These are phyloP conservation scores for Petrolisthes cinctipes DNA, from an alignment of 2,888 invertebrate genomes.

Conservation along the genomic window DNA sequence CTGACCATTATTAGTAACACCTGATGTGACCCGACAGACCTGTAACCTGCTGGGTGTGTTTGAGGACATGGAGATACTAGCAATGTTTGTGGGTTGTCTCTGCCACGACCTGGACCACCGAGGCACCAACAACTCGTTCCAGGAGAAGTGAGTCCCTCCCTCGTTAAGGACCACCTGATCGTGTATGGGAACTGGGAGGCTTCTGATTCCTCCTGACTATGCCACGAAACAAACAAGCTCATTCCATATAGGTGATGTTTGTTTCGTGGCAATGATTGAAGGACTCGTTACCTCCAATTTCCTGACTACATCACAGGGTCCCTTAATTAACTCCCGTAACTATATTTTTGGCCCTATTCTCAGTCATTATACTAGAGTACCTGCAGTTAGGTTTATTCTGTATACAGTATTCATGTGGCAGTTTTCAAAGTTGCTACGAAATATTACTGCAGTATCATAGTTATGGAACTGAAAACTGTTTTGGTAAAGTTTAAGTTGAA, in stretches of 20 bases:
- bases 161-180: no score
- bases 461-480: no score
- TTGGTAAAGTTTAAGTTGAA: no score
- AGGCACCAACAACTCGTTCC: conserved; percentile 76
- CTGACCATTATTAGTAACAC: no score
- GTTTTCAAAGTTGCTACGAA: no score
- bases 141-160: conserved; percentile 71
- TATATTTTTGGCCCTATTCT: background rate
- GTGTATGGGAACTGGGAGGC: no score
- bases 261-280: background rate
- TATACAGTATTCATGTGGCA: no score
- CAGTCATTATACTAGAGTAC: background rate
- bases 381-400: background rate
- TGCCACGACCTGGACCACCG: conserved; percentile 77
- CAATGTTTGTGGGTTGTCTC: conserved; percentile 75
- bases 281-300: background rate
- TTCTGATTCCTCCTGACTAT: no score
- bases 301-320: background rate
- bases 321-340: background rate
- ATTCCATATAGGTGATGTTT: no score
- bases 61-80: conserved; percentile 72
- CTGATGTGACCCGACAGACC: conserved; percentile 71
- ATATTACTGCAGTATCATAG: no score
- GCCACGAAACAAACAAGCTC: no score
- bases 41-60: conserved; percentile 68